These are phyloP conservation scores for Criorhina ranunculi DNA, from an alignment of 2,888 invertebrate species.

Conservation along the genomic window DNA sequence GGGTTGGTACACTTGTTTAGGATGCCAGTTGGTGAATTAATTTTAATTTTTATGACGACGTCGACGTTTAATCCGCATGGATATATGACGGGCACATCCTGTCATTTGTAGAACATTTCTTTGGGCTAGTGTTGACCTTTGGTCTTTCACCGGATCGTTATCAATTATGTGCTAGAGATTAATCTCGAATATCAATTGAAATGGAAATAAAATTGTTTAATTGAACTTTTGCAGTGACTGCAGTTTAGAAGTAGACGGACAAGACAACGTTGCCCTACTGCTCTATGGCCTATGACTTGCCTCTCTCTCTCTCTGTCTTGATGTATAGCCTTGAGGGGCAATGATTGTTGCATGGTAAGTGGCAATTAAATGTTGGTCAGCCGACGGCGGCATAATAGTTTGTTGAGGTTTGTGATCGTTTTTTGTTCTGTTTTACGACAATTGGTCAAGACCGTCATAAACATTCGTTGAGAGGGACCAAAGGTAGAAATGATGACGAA, in stretches of 20 bases:
- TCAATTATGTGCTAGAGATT: conserved; percentile 4
- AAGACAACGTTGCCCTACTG: background rate
- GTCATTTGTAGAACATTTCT: conserved; percentile 47
- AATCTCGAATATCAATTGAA: conserved; percentile 16
- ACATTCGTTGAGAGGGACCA: background rate
- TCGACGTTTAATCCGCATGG: conserved; percentile 60
- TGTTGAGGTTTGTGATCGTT: conserved; percentile 23
- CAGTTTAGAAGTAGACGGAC: background rate
- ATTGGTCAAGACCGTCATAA: conserved; percentile 1
- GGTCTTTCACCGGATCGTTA: too few species aligned
- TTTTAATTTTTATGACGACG: conserved; percentile 75
- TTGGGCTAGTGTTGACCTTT: conserved; percentile 57
- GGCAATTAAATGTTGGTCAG: conserved; percentile 13
- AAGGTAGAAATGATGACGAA: conserved; percentile 5
- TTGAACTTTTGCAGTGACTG: conserved; percentile 16
- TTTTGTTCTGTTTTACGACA: conserved; percentile 22
- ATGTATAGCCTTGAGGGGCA: conserved; percentile 21
- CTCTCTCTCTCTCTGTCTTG: background rate
- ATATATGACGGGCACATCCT: conserved; percentile 44
- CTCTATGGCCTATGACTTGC: background rate
- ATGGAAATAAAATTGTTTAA: conserved; percentile 8
- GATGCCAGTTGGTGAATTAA: conserved; percentile 70
- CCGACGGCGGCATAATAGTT: conserved; percentile 22
- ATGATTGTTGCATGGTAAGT: conserved; percentile 18
- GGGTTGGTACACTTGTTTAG: conserved; percentile 55